Conservation (phyloP, 2,113 vertebrate genomes). For the Antennarius striatus region DNA sequence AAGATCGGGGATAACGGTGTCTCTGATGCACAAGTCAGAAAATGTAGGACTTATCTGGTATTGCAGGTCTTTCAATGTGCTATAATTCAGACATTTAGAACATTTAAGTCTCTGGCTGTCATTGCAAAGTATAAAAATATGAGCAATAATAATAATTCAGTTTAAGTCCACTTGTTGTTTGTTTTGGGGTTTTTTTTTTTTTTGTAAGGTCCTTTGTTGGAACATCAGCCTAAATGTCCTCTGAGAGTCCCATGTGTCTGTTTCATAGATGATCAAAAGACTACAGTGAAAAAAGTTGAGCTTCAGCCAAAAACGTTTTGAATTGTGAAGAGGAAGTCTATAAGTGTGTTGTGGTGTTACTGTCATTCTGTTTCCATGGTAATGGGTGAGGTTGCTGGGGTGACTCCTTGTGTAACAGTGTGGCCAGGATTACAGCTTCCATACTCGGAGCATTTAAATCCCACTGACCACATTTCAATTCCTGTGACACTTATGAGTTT, state of each 20-base stretch:
- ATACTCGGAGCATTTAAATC: neutral
- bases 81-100: neutral
- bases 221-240: too few relatives aligned
- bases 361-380: constrained; percentile 11
- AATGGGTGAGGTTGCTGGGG: constrained; percentile 22
- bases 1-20: neutral
- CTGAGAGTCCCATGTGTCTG: too few relatives aligned
- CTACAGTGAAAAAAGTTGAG: neutral
- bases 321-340: constrained; percentile 1
- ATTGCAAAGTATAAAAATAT: too few relatives aligned
- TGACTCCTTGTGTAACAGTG: constrained; percentile 31
- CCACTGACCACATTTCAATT: too few relatives aligned
- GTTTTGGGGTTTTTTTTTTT: too few relatives aligned
- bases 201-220: too few relatives aligned
- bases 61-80: neutral
- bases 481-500: too few relatives aligned
- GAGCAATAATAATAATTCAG: too few relatives aligned
- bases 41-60: neutral
- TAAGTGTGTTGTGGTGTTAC: neutral
- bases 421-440: neutral
- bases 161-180: too few relatives aligned
- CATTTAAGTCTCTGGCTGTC: too few relatives aligned
- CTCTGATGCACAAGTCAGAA: neutral
- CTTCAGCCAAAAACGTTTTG: neutral
- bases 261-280: too few relatives aligned